Percentiles rank a stretch among this genome's conserved stretches.
Evolutionary conservation across 1,140 invertebrate species (phyloP).

Genomic region (Zaprionus tsacasi): DNA sequence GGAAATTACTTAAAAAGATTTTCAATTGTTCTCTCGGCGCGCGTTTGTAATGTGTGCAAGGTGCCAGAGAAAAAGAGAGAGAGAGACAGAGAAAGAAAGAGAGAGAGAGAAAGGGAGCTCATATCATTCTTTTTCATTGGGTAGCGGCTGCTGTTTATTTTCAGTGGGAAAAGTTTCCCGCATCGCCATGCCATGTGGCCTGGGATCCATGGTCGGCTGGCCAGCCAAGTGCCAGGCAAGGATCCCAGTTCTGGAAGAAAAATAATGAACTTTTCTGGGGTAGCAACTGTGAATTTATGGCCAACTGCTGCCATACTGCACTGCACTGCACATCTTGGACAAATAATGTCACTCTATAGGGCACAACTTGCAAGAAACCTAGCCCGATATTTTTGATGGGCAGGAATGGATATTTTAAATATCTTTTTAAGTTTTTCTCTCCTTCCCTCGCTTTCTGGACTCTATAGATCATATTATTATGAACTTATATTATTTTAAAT

Average conservation of each 20-base stretch:
- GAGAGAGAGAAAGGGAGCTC: not conserved
- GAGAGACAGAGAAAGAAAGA: not conserved
- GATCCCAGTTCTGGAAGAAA: conserved; percentile 44
- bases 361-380: not conserved
- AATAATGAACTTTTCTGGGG: conserved; percentile 78
- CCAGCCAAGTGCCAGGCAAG: conserved; percentile 26
- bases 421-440: not conserved
- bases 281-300: conserved; percentile 79
- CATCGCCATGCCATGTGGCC: conserved; percentile 25
- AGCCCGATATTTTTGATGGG: too few relatives aligned
- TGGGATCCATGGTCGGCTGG: conserved; percentile 19
- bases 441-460: too few relatives aligned
- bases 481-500: too few relatives aligned
- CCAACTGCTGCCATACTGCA: conserved; percentile 42
- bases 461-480: too few relatives aligned
- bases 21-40: conserved; percentile 67
- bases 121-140: conserved; percentile 46
- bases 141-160: conserved; percentile 74
- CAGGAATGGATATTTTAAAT: not conserved
- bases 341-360: not conserved
- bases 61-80: not conserved
- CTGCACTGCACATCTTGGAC: conserved; percentile 5
- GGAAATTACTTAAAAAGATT: conserved; percentile 84
- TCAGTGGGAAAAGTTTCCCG: conserved; percentile 62
- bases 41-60: conserved; percentile 13